A percentile compares a stretch with the other conserved stretches of the same genome.
These are phyloP conservation scores for Prionace glauca DNA, from an alignment of 2,797 vertebrate species.

Conservation along the genomic window DNA sequence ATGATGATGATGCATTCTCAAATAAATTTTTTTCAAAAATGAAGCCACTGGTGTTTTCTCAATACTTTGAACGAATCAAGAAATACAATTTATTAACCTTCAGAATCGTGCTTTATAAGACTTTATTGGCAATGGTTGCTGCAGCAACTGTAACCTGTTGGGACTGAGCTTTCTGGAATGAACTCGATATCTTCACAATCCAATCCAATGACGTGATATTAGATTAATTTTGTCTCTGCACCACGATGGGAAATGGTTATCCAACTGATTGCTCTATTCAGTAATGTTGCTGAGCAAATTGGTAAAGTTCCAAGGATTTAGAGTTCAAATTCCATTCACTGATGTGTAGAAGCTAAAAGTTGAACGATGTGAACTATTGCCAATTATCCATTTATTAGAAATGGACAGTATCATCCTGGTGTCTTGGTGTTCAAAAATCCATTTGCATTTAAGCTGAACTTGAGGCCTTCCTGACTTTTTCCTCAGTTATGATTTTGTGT, in stretches of 20 bases:
- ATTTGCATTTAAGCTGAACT: neutral
- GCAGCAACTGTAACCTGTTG: neutral
- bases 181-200: neutral
- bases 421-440: neutral
- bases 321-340: neutral
- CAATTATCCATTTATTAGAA: neutral
- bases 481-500: neutral
- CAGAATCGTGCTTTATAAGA: neutral
- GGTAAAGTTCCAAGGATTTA: neutral
- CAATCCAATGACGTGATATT: neutral
- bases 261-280: neutral
- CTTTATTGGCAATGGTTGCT: neutral
- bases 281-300: neutral
- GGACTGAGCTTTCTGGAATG: neutral
- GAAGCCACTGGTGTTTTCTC: neutral
- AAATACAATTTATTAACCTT: neutral
- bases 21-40: constrained; percentile 36
- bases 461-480: neutral
- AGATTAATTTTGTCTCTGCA: neutral
- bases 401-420: neutral
- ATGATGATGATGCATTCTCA: neutral
- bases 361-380: neutral
- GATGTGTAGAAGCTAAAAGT: neutral
- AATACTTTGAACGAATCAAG: neutral
- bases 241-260: neutral